These are phyloP conservation scores for Yponomeuta sedellus DNA, from an alignment of 2,888 invertebrate species.

Conservation along the genomic window DNA sequence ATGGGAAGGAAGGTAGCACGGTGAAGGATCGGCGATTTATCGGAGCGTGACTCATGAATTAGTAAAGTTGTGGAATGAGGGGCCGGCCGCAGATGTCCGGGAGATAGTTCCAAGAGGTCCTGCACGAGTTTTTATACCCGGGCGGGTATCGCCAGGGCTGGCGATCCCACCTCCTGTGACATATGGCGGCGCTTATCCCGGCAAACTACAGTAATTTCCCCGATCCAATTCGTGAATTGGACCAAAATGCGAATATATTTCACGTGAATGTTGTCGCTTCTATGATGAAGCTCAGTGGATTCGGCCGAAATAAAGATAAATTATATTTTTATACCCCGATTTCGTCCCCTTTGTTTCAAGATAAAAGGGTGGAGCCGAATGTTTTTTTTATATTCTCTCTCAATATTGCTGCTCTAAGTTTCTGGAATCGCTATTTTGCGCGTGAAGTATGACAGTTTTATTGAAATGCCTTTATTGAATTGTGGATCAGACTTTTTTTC, in stretches of 20 bases:
- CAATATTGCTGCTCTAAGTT: background rate
- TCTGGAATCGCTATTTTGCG: background rate
- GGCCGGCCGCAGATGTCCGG: conserved; percentile 29
- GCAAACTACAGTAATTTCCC: conserved; percentile 57
- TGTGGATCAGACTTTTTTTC: background rate
- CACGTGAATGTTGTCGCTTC: background rate
- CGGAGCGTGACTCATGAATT: conserved; percentile 16
- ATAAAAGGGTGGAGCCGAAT: background rate
- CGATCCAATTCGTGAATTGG: conserved; percentile 53
- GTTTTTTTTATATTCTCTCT: background rate
- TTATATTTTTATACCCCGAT: conserved; percentile 1
- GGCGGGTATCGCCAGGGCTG: too few relatives aligned
- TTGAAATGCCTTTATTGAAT: conserved; percentile 1
- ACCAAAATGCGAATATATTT: conserved; percentile 31
- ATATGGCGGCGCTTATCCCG: conserved; percentile 61
- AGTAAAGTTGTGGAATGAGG: conserved; percentile 37
- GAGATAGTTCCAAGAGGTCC: conserved; percentile 36
- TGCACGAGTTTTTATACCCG: conserved; percentile 35
- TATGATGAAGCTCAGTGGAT: background rate
- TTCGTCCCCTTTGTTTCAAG: background rate
- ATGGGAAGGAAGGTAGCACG: background rate
- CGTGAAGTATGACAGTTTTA: background rate
- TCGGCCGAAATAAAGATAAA: background rate
- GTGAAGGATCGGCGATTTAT: conserved; percentile 10
- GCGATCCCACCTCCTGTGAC: conserved; percentile 38